phyloP scores from a whole-genome alignment of 2,113 vertebrate genomes.

The Muntiacus muntjak region DNA sequence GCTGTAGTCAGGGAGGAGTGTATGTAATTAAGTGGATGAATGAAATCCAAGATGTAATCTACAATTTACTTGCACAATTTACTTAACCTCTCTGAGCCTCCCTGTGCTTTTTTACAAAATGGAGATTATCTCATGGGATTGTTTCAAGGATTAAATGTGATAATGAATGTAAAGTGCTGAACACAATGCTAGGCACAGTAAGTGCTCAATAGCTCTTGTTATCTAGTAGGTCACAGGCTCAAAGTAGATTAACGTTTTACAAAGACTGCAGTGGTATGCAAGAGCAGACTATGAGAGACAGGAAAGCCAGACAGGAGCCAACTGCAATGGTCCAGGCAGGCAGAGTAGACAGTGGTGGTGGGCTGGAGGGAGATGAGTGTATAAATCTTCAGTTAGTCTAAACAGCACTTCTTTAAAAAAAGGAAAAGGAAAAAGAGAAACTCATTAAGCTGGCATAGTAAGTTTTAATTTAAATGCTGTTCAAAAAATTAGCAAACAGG shows the following conservation, averaged over 20 bases:
- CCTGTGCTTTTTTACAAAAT: slow-evolving; percentile 4
- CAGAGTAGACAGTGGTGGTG: background rate
- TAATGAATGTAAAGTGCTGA: background rate
- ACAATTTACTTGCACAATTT: background rate
- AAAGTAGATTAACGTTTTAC: background rate
- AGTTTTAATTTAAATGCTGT: background rate
- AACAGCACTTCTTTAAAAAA: background rate
- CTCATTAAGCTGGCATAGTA: background rate
- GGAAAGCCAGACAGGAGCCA: background rate
- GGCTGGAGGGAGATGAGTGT: background rate
- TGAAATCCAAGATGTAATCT: background rate
- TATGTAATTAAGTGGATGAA: background rate
- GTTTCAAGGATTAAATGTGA: slow-evolving; percentile 22
- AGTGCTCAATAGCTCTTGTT: background rate
- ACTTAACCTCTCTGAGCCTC: slow-evolving; percentile 9
- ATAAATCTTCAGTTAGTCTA: background rate
- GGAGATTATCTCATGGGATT: background rate
- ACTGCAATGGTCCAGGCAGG: background rate
- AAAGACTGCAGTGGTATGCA: background rate
- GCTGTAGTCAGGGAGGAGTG: background rate
- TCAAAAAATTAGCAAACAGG: background rate
- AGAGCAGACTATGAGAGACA: accelerated
- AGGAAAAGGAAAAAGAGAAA: background rate
- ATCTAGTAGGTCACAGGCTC: background rate
- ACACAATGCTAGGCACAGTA: background rate